Conservation (phyloP, 2,888 invertebrate species). For the Biston stratarius region DNA sequence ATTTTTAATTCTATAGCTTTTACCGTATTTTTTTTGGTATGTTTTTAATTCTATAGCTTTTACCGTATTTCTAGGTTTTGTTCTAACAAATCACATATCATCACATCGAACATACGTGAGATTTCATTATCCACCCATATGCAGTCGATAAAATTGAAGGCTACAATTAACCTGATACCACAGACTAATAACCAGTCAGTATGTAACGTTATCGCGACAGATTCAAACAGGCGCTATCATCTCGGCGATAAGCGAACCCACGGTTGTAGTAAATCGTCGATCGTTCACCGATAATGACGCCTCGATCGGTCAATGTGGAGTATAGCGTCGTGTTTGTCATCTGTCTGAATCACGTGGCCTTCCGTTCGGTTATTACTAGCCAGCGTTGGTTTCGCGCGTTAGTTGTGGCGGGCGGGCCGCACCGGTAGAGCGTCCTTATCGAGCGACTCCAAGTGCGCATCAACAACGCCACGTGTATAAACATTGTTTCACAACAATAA, state of each 20-base stretch:
- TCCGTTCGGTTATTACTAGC: constrained; percentile 75
- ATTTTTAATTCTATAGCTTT: not conserved
- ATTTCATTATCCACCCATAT: constrained; percentile 5
- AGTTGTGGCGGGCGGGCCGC: constrained; percentile 76
- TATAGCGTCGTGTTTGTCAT: constrained; percentile 76
- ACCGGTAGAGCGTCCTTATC: constrained; percentile 76
- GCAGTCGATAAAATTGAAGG: constrained; percentile 8
- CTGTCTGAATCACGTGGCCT: constrained; percentile 82
- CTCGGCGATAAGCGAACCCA: constrained; percentile 39
- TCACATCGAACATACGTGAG: not conserved
- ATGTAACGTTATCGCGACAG: constrained; percentile 17
- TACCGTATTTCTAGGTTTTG: not conserved
- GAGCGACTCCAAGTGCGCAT: constrained; percentile 70
- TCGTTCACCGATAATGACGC: constrained; percentile 63
- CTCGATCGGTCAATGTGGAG: constrained; percentile 66
- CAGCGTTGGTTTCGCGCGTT: constrained; percentile 74
- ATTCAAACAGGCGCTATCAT: constrained; percentile 33
- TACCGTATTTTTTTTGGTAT: not conserved
- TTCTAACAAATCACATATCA: not conserved
- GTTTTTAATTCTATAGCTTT: not conserved
- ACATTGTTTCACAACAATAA: constrained; percentile 85
- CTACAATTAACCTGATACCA: constrained; percentile 18
- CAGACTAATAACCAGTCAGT: constrained; percentile 6
- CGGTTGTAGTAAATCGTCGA: constrained; percentile 51
- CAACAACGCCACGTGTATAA: constrained; percentile 82